Evolutionary conservation across 2,888 invertebrate genomes (phyloP).

Genomic region (Podotricha telesiphe): DNA sequence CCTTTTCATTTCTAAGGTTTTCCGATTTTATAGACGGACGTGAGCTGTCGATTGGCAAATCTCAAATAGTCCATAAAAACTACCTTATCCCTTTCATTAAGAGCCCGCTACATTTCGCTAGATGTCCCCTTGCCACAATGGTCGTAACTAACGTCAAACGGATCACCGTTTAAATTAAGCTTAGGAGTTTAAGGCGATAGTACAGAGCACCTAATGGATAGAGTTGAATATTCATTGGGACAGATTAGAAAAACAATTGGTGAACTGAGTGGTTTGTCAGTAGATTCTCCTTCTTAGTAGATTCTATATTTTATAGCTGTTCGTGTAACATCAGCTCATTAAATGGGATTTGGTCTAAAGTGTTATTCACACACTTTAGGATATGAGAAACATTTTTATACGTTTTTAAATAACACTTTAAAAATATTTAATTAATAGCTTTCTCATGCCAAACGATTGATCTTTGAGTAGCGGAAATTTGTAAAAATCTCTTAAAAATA

Average conservation of each 20-base stretch:
- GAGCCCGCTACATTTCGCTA: slow-evolving; percentile 55
- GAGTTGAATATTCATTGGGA: slow-evolving; percentile 22
- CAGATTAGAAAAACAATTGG: slow-evolving; percentile 13
- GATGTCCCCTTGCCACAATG: slow-evolving; percentile 50
- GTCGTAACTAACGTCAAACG: slow-evolving; percentile 68
- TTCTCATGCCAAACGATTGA: no score
- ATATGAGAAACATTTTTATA: no score
- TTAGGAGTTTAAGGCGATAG: slow-evolving; percentile 41
- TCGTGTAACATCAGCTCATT: not conserved
- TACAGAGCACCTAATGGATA: slow-evolving; percentile 28
- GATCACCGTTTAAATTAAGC: slow-evolving; percentile 50
- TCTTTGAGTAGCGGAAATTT: no score
- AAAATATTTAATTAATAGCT: no score
- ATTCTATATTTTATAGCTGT: not conserved
- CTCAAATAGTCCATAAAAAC: slow-evolving; percentile 61
- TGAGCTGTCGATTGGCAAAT: slow-evolving; percentile 49
- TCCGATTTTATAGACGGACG: slow-evolving; percentile 45
- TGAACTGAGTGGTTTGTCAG: not conserved
- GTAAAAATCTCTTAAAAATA: no score
- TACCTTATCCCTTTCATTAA: slow-evolving; percentile 52
- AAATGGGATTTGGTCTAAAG: no score
- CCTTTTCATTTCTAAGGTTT: not conserved
- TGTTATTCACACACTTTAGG: no score
- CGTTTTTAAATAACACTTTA: no score
- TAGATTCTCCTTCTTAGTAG: not conserved